A percentile compares a stretch with the other conserved stretches of the same genome.
These are phyloP conservation scores for Microcaecilia unicolor DNA, from an alignment of 2,797 vertebrate genomes.

Conservation along the genomic window DNA sequence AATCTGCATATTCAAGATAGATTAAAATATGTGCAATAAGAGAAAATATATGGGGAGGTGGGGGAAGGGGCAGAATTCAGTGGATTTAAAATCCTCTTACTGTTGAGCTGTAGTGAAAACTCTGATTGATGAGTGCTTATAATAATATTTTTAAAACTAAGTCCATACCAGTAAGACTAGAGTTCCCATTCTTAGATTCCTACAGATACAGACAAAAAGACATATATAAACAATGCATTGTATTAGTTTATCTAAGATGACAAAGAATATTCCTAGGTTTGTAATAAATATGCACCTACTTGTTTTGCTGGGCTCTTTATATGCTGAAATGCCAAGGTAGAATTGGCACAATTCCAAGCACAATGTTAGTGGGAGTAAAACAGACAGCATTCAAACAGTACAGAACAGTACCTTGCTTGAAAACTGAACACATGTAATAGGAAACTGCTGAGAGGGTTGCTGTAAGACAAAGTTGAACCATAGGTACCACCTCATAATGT, in stretches of 20 bases:
- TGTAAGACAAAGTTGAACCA: constrained; percentile 17
- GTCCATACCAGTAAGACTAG: background rate
- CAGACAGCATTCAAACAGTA: constrained; percentile 26
- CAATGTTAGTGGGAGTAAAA: constrained; percentile 21
- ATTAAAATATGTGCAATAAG: constrained; percentile 9
- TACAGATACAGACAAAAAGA: constrained; percentile 19
- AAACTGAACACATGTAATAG: constrained; percentile 7
- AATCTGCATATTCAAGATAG: constrained; percentile 7
- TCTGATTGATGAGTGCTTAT: constrained; percentile 4
- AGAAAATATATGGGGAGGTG: too few species aligned
- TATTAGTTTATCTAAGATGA: constrained; percentile 34
- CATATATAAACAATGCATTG: constrained; percentile 26
- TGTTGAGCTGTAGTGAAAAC: constrained; percentile 5
- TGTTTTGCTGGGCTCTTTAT: constrained; percentile 35
- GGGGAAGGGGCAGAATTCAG: too few species aligned
- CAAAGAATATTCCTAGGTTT: constrained; percentile 40
- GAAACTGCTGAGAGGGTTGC: constrained; percentile 19
- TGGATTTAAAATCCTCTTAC: background rate
- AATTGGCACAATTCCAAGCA: constrained; percentile 38
- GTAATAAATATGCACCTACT: constrained; percentile 41
- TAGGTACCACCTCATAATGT: constrained; percentile 18
- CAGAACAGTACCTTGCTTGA: constrained; percentile 21
- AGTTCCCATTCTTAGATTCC: constrained; percentile 8
- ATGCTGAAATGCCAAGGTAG: constrained; percentile 38
- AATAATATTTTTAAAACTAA: constrained; percentile 8